Base-by-base conservation (phyloP, 1,140 invertebrate species). In the Drosophila parvula region DNA sequence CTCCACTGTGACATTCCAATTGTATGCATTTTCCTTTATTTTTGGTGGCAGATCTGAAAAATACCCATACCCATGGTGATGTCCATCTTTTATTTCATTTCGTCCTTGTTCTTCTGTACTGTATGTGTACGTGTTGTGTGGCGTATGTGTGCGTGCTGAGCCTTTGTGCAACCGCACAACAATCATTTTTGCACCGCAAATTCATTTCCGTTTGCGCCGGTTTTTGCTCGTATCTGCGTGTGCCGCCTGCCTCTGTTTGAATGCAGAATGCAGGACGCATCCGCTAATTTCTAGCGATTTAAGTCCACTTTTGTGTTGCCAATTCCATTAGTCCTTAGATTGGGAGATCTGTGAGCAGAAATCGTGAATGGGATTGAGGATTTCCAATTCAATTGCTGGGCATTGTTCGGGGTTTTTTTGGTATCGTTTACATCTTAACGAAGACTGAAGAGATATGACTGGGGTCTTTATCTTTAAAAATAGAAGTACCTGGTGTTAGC, bases 151-250 rank as follows among this genome's bases (percentile, higher is more conserved):
- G 12, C 34, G 51, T 2, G 41, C 36, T 9, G 53, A 50, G 79
- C 68, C 80, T 80, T 89, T 88, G 83, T 88, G 73, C 70, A 86
- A 86, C 79, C 76, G 70, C 71, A 73, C 69, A 88, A 89, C 84
- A 88, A 88, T 89, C 84, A 83, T 83, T 89, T 74, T 88, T 80
- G 84, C 80, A 76, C 80, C 84, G 69, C 76, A 79, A 88, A 89
- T 88, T 88, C 77, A 88, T 88, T 88, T 88, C 84, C 83, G 80
- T 56, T 86, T 76, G 71, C 38, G 40, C 74, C 78, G 51, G 41
- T 65, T 85, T 69, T 51, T 51, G 43, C 27, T 58, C 34, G 11
- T 58, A 36, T 62, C 44, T 40, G 53, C 11, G 48, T 38, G 44
- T 38, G 47, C 47, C 47, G 48, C 11, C n/a, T 51, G 30, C 11